phyloP scores from a whole-genome alignment of 2,113 vertebrate species.

The Anguilla japonica region DNA sequence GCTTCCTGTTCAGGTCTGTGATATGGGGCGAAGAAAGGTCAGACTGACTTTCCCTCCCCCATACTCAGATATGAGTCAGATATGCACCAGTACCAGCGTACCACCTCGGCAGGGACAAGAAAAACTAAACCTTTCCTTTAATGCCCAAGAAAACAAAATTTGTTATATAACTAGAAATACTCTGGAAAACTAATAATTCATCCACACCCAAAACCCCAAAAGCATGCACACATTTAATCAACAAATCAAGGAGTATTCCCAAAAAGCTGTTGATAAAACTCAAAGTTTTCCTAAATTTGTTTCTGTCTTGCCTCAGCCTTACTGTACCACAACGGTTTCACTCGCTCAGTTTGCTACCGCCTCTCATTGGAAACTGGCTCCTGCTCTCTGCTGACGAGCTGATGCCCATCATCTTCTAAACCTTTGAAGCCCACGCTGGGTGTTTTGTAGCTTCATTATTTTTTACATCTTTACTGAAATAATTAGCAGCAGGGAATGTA shows the following conservation, averaged over 20 bases:
- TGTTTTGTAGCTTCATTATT: not conserved
- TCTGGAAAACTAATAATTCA: not conserved
- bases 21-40: not conserved
- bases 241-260: not conserved
- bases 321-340: not conserved
- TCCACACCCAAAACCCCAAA: too few relatives aligned
- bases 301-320: not conserved
- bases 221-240: not conserved
- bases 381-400: not conserved
- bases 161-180: not conserved
- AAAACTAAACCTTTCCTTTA: not conserved
- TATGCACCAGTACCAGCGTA: not conserved
- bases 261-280: not conserved
- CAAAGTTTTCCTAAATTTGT: too few relatives aligned
- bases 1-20: not conserved
- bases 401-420: not conserved
- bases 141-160: too few relatives aligned
- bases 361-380: not conserved
- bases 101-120: not conserved
- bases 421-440: not conserved
- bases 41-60: too few relatives aligned
- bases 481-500: not conserved
- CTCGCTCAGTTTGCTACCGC: not conserved
- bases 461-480: not conserved
- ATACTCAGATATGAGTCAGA: not conserved